These are phyloP conservation scores for Patella caerulea DNA, from an alignment of 2,888 invertebrate genomes.

Conservation along the genomic window DNA sequence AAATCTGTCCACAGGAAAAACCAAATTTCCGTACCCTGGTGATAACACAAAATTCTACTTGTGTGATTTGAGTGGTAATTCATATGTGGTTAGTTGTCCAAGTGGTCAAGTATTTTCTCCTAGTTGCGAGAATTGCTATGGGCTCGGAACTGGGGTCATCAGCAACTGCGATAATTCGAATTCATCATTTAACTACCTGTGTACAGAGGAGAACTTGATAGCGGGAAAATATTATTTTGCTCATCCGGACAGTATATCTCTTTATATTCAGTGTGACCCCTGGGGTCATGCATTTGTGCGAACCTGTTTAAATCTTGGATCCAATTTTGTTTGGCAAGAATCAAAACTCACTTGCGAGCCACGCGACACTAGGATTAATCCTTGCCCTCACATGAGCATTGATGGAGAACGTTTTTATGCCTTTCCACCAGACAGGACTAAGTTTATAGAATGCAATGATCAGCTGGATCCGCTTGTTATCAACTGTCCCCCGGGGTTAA, in stretches of 20 bases:
- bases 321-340: constrained; percentile 22
- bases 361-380: not conserved
- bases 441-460: constrained; percentile 46
- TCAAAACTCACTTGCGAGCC: not conserved
- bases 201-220: constrained; percentile 36
- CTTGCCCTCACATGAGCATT: not conserved
- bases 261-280: constrained; percentile 53
- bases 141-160: not conserved
- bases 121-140: constrained; percentile 13
- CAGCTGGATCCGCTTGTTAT: constrained; percentile 27
- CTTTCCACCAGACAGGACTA: constrained; percentile 40
- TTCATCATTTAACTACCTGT: constrained; percentile 31
- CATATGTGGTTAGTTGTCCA: constrained; percentile 47
- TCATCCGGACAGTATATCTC: constrained; percentile 36
- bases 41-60: constrained; percentile 43
- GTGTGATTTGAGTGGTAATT: constrained; percentile 45
- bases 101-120: constrained; percentile 31
- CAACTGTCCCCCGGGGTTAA: constrained; percentile 8
- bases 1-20: constrained; percentile 35
- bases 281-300: constrained; percentile 38
- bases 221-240: constrained; percentile 37
- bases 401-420: constrained; percentile 30
- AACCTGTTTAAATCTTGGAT: constrained; percentile 43
- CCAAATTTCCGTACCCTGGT: constrained; percentile 47
- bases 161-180: not conserved